A percentile compares a stretch with the other conserved stretches of the same genome.
These are phyloP conservation scores for Folsomia manolachei DNA, from an alignment of 2,888 invertebrate species.

Conservation along the genomic window DNA sequence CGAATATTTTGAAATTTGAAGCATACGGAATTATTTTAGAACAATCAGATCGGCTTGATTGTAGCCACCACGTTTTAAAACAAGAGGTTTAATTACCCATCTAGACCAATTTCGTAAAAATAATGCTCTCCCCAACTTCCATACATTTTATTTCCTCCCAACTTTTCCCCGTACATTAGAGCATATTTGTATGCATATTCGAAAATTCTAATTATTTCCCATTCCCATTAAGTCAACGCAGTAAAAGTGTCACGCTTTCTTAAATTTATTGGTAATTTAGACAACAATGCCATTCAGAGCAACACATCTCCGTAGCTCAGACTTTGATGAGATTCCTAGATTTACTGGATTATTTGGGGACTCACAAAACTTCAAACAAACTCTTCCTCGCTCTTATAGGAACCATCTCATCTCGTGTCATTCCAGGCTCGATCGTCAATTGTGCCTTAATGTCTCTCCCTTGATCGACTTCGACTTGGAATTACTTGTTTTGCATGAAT, in stretches of 20 bases:
- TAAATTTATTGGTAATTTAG: neutral
- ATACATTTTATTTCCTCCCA: neutral
- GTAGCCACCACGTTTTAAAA: too few species aligned
- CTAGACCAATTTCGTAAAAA: too few species aligned
- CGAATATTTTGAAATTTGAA: too few species aligned
- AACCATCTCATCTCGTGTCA: neutral
- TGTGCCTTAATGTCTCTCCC: neutral
- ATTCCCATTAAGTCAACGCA: neutral
- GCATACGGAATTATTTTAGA: too few species aligned
- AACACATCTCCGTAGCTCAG: neutral
- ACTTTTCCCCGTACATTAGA: neutral
- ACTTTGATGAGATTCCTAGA: constrained; percentile 10
- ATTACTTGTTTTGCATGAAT: constrained; percentile 10
- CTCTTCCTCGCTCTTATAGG: neutral
- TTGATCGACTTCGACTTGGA: constrained; percentile 8
- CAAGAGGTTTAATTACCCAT: too few species aligned
- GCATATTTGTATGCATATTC: constrained; percentile 12
- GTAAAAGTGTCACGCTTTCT: neutral
- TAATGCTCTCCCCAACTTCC: too few species aligned
- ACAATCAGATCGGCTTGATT: too few species aligned
- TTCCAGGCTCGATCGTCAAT: neutral
- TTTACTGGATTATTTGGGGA: constrained; percentile 4
- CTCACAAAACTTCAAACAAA: neutral
- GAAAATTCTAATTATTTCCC: constrained; percentile 8
- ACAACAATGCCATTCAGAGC: neutral